These are phyloP conservation scores for Carassius gibelio DNA, from an alignment of 2,113 vertebrate genomes.

Conservation along the genomic window DNA sequence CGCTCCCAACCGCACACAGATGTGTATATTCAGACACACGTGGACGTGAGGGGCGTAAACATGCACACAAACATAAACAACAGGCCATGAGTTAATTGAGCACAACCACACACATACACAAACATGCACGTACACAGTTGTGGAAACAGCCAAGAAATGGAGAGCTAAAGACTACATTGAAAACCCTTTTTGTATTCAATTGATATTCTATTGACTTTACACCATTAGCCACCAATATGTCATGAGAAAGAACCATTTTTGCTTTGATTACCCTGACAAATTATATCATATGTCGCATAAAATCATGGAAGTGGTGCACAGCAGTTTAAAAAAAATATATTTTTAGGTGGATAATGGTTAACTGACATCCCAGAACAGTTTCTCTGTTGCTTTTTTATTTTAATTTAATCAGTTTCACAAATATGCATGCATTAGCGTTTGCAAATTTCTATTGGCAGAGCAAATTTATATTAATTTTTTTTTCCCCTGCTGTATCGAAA, in stretches of 20 bases:
- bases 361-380: no score
- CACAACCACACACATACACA: neutral
- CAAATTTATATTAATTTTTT: no score
- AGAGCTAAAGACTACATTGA: neutral
- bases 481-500: no score
- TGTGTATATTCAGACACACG: conserved; percentile 4
- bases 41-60: conserved; percentile 2
- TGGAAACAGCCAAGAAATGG: neutral
- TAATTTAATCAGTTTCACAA: no score
- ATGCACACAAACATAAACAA: neutral
- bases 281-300: neutral
- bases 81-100: conserved; percentile 3
- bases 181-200: neutral
- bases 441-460: no score
- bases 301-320: conserved; percentile 6
- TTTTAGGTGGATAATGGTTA: neutral
- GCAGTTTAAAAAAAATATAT: neutral
- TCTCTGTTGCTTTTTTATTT: no score
- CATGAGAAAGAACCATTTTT: neutral
- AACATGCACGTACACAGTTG: neutral
- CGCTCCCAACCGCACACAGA: conserved; percentile 40
- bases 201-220: neutral
- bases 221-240: neutral
- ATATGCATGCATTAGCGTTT: no score
- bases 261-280: neutral